These are phyloP conservation scores for Isoperla grammatica DNA, from an alignment of 2,888 invertebrate species.

Conservation along the genomic window DNA sequence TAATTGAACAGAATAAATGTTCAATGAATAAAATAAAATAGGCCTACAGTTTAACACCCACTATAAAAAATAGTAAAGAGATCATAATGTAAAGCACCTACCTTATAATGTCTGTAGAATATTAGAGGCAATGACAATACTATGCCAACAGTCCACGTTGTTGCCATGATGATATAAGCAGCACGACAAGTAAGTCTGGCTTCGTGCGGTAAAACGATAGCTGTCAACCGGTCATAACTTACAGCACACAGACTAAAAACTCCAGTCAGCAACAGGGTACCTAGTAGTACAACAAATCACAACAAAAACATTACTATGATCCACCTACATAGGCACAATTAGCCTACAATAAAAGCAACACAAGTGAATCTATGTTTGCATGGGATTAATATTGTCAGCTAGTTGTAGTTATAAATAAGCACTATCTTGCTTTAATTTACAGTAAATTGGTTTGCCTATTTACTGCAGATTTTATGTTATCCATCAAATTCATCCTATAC, in stretches of 20 bases:
- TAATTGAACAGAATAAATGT: too few relatives aligned
- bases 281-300: conserved; percentile 42
- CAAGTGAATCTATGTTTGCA: too few relatives aligned
- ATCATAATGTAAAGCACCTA: too few relatives aligned
- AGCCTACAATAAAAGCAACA: too few relatives aligned
- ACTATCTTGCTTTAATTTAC: neutral
- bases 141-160: conserved; percentile 62
- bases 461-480: too few relatives aligned
- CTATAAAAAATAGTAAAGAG: too few relatives aligned
- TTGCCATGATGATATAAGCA: conserved; percentile 58
- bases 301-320: neutral
- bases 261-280: conserved; percentile 65
- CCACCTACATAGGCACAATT: too few relatives aligned
- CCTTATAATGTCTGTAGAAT: conserved; percentile 57
- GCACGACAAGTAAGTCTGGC: conserved; percentile 59
- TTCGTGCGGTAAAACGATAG: conserved; percentile 67
- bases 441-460: too few relatives aligned
- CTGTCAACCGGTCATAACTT: conserved; percentile 76
- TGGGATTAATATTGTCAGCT: neutral
- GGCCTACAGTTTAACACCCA: too few relatives aligned
- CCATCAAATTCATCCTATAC: too few relatives aligned
- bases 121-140: conserved; percentile 60
- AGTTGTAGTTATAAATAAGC: neutral
- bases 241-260: conserved; percentile 72
- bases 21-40: too few relatives aligned